A percentile compares a stretch with the other conserved stretches of the same genome.
These are phyloP conservation scores for Liopterus haemorrhoidalis DNA, from an alignment of 2,888 invertebrate genomes.

Conservation along the genomic window DNA sequence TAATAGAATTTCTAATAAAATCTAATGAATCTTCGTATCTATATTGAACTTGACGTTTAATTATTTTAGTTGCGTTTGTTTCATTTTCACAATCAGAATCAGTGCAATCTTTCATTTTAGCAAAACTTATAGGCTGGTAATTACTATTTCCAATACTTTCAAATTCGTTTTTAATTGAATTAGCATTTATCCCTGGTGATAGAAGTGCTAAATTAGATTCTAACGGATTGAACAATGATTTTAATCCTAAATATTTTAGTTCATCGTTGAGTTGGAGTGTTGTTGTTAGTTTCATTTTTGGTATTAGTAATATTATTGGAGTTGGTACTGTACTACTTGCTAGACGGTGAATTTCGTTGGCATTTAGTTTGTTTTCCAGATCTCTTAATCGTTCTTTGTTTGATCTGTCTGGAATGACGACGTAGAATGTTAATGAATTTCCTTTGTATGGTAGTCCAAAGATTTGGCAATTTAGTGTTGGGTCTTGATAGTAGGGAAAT, in stretches of 20 bases:
- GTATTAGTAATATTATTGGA: slow-evolving; percentile 56
- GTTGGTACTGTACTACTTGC: slow-evolving; percentile 47
- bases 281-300: slow-evolving; percentile 65
- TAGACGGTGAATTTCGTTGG: slow-evolving; percentile 48
- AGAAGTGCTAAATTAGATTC: slow-evolving; percentile 64
- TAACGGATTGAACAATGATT: slow-evolving; percentile 55
- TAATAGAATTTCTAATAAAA: too few relatives aligned
- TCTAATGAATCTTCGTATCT: too few relatives aligned
- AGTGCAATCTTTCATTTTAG: too few relatives aligned
- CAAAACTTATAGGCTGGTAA: slow-evolving; percentile 9
- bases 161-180: neutral
- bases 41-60: too few relatives aligned
- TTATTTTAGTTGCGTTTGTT: too few relatives aligned
- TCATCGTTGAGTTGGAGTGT: slow-evolving; percentile 51
- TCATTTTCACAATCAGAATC: too few relatives aligned
- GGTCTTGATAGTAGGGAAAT: slow-evolving; percentile 54
- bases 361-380: slow-evolving; percentile 49
- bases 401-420: slow-evolving; percentile 55
- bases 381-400: slow-evolving; percentile 46
- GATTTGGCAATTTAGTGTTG: slow-evolving; percentile 53
- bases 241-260: slow-evolving; percentile 55
- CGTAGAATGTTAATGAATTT: slow-evolving; percentile 58
- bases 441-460: slow-evolving; percentile 68
- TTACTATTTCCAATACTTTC: too few relatives aligned
- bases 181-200: slow-evolving; percentile 43